Evolutionary conservation across 1,140 invertebrate species (phyloP), one percentile per base, ranked within the genome.

Genomic region (Drosophila yakuba): DNA sequence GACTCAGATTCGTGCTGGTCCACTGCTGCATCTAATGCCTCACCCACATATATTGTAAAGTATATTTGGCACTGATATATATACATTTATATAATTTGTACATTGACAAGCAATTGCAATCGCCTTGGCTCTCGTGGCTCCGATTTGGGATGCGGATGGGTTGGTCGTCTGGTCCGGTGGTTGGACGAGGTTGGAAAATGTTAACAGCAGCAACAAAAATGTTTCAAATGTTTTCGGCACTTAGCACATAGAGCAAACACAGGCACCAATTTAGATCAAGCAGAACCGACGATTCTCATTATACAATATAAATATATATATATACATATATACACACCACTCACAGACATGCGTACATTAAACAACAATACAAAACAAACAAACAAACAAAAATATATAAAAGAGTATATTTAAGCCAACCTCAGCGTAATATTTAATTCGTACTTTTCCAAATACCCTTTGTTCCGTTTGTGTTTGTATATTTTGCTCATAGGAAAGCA

Each of bases 161-260:
- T 38, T 32, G 48, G 17, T 47, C 17, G 10, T 4, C 14, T 61
- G 48, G 11, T n/a, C 14, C 11, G 11, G 11, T 5, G 48, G n/a
- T n/a, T 41, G 28, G n/a, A 57, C 4, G 28, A 57, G 25, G 39
- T 73, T 73, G 76, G 45, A 50, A 66, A 74, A 74, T 73, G 81
- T 80, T 85, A 80, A 69, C 76, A 80, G 66, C 72, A 57, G 63
- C 67, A 81, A 68, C 74, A 67, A 73, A 66, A 77, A 81, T 78
- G 81, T 85, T 85, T 86, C 82, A 86, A 67, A 86, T 86, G 79
- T 62, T 86, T 81, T 71, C 56, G 80, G 81, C 81, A 84, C 81
- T 43, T 83, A 84, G 81, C 78, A 84, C 82, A 66, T 86, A 81
- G 74, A 81, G 28, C 75, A 79, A 59, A 80, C n/a, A 54, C 48